Base-by-base conservation (phyloP, 2,797 vertebrate genomes). In the Crocidura indochinensis region DNA sequence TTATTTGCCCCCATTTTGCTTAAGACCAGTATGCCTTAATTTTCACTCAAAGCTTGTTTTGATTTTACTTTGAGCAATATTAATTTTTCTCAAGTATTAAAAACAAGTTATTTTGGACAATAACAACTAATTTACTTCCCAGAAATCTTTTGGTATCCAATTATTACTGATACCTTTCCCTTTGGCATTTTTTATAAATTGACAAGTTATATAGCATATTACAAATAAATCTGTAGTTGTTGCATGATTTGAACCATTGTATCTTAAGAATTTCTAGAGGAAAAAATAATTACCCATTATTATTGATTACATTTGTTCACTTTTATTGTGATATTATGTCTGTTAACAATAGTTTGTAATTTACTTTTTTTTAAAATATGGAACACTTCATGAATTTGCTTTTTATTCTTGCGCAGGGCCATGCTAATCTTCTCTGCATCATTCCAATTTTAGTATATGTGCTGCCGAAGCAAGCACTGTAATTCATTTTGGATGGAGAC, bases 401-500 rank as follows among this genome's bases (percentile, higher is more conserved):
- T n/a, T n/a, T n/a, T n/a, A n/a, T n/a, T n/a, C n/a, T n/a, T n/a
- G n/a, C n/a, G n/a, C n/a, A n/a, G n/a, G n/a, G n/a, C n/a, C n/a
- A n/a, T n/a, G n/a, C n/a, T n/a, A n/a, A n/a, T n/a, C n/a, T n/a
- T n/a, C n/a, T n/a, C n/a, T n/a, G n/a, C n/a, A n/a, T n/a, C n/a
- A n/a, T n/a, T n/a, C n/a, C n/a, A n/a, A n/a, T n/a, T n/a, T n/a
- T n/a, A n/a, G n/a, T n/a, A n/a, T n/a, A n/a, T n/a, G n/a, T n/a
- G n/a, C n/a, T n/a, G n/a, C n/a, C n/a, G n/a, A n/a, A n/a, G n/a
- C n/a, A n/a, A n/a, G n/a, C n/a, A n/a, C n/a, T n/a, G n/a, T n/a
- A 90, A 72, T 94, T 94, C 92, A 88, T 60, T 92, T 24, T 72
- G 80, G 92, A 88, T 85, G 24, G 44, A 51, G 26, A 90, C 38